Percentiles rank a stretch among this genome's conserved stretches.
Evolutionary conservation across 2,113 vertebrate species (phyloP).

Genomic region (Todiramphus saurophagus): DNA sequence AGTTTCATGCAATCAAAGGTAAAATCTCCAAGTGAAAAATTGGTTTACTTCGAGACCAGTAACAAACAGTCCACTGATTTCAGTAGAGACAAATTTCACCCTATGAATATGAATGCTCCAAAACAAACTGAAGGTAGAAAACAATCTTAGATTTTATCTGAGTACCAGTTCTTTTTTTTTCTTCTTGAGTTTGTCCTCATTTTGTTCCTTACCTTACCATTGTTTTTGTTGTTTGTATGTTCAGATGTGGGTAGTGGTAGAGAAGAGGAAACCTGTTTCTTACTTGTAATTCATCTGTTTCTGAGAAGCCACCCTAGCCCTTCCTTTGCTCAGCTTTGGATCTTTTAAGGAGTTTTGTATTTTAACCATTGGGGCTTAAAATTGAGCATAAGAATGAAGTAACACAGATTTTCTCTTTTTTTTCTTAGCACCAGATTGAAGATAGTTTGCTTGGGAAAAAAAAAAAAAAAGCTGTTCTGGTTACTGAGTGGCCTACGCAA

Average conservation of each 20-base stretch:
- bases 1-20: not conserved
- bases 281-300: slow-evolving; percentile 52
- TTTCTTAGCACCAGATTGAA: not conserved
- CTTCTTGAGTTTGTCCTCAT: slow-evolving; percentile 51
- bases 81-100: not conserved
- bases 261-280: slow-evolving; percentile 66
- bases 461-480: not conserved
- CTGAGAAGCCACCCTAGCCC: slow-evolving; percentile 52
- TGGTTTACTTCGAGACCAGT: not conserved
- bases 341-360: not conserved
- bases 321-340: slow-evolving; percentile 44
- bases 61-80: not conserved
- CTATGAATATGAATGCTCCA: slow-evolving; percentile 29
- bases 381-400: not conserved
- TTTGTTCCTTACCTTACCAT: slow-evolving; percentile 66
- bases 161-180: not conserved
- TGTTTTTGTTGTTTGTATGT: slow-evolving; percentile 63
- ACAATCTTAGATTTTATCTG: slow-evolving; percentile 73
- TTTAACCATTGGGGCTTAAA: not conserved
- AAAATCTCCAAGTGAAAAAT: not conserved
- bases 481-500: not conserved
- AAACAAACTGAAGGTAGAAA: slow-evolving; percentile 69
- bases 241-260: slow-evolving; percentile 77
- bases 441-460: not conserved
- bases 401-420: not conserved